phyloP scores from a whole-genome alignment of 2,797 vertebrate species.

The Alauda arvensis region DNA sequence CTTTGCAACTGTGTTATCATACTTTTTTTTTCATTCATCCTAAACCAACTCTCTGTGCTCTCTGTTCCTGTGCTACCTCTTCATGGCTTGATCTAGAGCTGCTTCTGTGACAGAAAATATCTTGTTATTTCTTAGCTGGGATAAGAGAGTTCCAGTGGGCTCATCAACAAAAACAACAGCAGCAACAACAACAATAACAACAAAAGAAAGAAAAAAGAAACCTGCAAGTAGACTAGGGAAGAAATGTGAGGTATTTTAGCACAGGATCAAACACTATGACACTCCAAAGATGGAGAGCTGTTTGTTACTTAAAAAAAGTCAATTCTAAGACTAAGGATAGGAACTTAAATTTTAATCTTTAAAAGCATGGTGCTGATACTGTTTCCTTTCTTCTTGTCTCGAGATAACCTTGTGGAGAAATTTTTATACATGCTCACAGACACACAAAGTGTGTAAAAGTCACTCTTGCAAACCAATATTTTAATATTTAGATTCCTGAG shows the following conservation, averaged over 20 bases:
- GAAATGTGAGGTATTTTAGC: not conserved
- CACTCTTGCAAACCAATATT: fast-evolving
- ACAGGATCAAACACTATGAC: not conserved
- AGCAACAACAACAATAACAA: not conserved
- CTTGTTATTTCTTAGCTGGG: not conserved
- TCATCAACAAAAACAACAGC: not conserved
- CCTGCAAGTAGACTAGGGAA: not conserved
- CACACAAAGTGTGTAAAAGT: not conserved
- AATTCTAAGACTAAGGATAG: not conserved
- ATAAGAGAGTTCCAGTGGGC: not conserved
- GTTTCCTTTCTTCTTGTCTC: not conserved
- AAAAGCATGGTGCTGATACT: not conserved
- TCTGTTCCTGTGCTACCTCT: not conserved
- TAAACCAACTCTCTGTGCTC: not conserved
- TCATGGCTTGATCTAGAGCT: not conserved
- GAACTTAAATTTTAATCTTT: not conserved
- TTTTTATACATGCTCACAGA: not conserved
- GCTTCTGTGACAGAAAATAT: not conserved
- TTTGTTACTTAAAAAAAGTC: not conserved
- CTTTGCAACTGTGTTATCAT: not conserved
- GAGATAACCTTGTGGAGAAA: not conserved
- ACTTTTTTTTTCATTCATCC: too few relatives aligned
- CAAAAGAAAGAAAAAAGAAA: not conserved
- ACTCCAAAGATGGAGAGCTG: not conserved
- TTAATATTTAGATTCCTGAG: not conserved